A percentile compares a stretch with the other conserved stretches of the same genome.
Conservation (phyloP, 2,888 invertebrate genomes). For the Macaria notata region DNA sequence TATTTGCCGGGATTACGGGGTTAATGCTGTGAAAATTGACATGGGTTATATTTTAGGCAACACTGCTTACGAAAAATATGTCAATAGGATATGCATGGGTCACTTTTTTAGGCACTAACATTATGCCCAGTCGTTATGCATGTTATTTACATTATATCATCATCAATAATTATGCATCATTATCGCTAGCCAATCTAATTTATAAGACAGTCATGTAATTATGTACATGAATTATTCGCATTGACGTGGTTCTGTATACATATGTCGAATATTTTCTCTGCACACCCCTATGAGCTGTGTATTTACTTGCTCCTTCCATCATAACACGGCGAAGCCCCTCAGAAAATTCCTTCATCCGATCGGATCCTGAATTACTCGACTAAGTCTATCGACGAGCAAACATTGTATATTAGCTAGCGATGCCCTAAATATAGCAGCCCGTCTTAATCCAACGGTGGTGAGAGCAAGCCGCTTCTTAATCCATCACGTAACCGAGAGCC, state of each 20-base stretch:
- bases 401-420: constrained; percentile 74
- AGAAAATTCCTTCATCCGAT: constrained; percentile 42
- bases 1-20: constrained; percentile 16
- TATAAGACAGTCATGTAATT: too few species aligned
- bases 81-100: too few species aligned
- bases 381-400: constrained; percentile 75
- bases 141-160: too few species aligned
- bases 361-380: constrained; percentile 50
- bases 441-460: constrained; percentile 75
- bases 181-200: too few species aligned
- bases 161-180: too few species aligned
- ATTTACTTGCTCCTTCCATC: neutral
- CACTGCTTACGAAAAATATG: too few species aligned
- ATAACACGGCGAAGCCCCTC: constrained; percentile 26
- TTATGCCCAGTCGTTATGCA: too few species aligned
- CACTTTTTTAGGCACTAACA: too few species aligned
- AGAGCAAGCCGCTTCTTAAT: constrained; percentile 78
- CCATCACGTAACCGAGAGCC: constrained; percentile 82
- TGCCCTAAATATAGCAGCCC: constrained; percentile 75
- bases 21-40: constrained; percentile 22
- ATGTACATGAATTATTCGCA: too few species aligned
- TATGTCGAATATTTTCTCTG: too few species aligned
- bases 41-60: constrained; percentile 5
- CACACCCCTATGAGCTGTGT: too few species aligned
- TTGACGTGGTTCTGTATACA: too few species aligned